Base-by-base conservation (phyloP, 2,113 vertebrate species). In the Coreoperca whiteheadi region DNA sequence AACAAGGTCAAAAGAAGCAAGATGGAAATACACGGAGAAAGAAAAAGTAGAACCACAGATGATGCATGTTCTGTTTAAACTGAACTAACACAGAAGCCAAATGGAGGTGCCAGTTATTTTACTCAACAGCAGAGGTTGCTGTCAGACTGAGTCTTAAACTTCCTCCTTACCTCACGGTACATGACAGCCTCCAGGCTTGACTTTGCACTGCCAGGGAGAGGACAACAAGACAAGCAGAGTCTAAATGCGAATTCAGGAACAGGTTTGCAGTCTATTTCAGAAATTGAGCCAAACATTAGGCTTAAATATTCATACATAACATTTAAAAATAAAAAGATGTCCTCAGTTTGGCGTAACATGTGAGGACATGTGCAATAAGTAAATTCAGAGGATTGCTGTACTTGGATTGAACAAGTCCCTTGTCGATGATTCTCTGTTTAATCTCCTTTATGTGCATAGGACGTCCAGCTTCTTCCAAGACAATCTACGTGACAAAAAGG, bases 401-500 rank as follows among this genome's bases (percentile, higher is more conserved):
- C 96, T 96, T 96, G 30, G 96, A 96, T 61, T 96, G 96, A 85
- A 96, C 95, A 64, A 96, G 92, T 74, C 96, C 96, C 37, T 94
- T 90, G 87, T 96, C 95, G 28, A 96, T 94, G 70, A 96, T 96
- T 82, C 94, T 93, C 69, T 96, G 95, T 81, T 96, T 96, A 54
- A 96, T 96, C 83, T 96, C 96, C 77, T 96, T 96, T 82, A 96
- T 96, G 91, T 96, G 96, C 95, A 96, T 95, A 20, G 96, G 96
- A 14, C 95, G 92, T 28, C 96, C 95, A 2, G 94, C 95, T 72
- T 96, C 96, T 78, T 96, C 96, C 65, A 96, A 89, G 15, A 96
- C 95, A 43, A 96, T 96, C 96, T 96, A 59, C 28, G 57, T 1
- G 30, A 72, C 25, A 32, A 57, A 54, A 37, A 57, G n/a, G 1